phyloP scores from a whole-genome alignment of 2,888 invertebrate genomes.

The Apotomis betuletana region DNA sequence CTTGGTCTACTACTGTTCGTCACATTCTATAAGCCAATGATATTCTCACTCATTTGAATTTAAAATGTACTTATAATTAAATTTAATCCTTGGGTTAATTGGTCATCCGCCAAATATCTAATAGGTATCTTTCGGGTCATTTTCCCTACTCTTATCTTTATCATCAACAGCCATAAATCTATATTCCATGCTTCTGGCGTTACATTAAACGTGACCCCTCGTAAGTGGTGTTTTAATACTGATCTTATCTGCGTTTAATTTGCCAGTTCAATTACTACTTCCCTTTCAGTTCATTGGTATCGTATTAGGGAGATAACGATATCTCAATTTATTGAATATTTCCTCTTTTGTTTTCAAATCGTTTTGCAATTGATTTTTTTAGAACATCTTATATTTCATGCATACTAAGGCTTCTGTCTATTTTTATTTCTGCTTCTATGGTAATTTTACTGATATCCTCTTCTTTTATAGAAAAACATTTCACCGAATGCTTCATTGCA shows the following conservation, averaged over 20 bases:
- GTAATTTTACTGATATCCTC: too few relatives aligned
- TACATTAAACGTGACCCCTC: conserved; percentile 17
- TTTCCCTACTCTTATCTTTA: neutral
- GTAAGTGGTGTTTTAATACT: conserved; percentile 36
- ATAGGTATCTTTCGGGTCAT: neutral
- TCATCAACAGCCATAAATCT: conserved; percentile 26
- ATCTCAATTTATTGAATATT: conserved; percentile 1
- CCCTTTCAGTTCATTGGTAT: conserved; percentile 21
- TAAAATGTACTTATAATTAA: too few relatives aligned
- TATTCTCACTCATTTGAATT: too few relatives aligned
- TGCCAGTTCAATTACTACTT: conserved; percentile 17
- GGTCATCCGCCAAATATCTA: neutral
- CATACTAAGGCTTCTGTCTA: too few relatives aligned
- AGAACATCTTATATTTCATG: neutral
- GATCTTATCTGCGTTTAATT: conserved; percentile 38
- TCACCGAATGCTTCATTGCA: too few relatives aligned
- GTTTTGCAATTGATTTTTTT: neutral
- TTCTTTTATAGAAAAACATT: too few relatives aligned
- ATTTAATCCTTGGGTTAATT: too few relatives aligned
- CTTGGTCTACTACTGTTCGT: too few relatives aligned
- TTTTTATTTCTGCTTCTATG: too few relatives aligned
- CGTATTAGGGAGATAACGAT: neutral
- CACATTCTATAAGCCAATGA: too few relatives aligned
- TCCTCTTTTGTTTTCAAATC: neutral
- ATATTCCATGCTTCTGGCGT: conserved; percentile 16